phyloP scores from a whole-genome alignment of 1,140 invertebrate genomes.

The Varroa destructor region DNA sequence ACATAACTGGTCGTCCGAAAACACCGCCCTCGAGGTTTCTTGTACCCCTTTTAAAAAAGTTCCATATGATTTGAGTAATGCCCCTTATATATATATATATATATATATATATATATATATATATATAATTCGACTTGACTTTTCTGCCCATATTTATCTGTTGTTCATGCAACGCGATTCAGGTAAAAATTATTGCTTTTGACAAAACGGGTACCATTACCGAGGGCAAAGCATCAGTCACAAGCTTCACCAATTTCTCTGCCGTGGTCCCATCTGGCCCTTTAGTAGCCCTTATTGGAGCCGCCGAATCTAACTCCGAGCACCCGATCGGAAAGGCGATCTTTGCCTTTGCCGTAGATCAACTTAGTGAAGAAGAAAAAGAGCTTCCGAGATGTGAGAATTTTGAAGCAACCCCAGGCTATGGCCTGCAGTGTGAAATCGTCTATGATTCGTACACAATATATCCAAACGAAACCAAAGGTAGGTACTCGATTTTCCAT shows the following conservation, averaged over 20 bases:
- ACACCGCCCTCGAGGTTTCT: too few species aligned
- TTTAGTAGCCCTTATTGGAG: slow-evolving; percentile 58
- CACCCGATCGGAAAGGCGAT: slow-evolving; percentile 93
- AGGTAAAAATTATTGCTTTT: slow-evolving; percentile 83
- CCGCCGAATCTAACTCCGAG: slow-evolving; percentile 85
- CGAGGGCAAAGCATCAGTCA: slow-evolving; percentile 66
- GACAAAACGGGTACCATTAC: slow-evolving; percentile 99
- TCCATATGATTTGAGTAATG: slow-evolving; percentile 45
- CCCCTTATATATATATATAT: slow-evolving; percentile 62
- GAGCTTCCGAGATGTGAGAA: not conserved
- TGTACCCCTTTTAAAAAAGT: too few species aligned
- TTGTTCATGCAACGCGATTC: slow-evolving; percentile 32
- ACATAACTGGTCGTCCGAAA: too few species aligned
- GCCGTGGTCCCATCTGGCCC: slow-evolving; percentile 4
- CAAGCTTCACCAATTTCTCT: slow-evolving; percentile 54
- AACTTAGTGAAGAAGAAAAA: not conserved
- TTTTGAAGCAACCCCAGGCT: slow-evolving; percentile 1
- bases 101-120: too few species aligned
- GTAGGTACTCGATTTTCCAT: too few species aligned
- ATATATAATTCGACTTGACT: too few species aligned
- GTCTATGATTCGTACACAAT: not conserved
- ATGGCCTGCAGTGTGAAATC: slow-evolving; percentile 10
- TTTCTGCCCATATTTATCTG: not conserved
- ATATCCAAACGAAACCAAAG: too few species aligned
- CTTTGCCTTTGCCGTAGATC: slow-evolving; percentile 61